These are phyloP conservation scores for Coelogynopora nodosa DNA, from an alignment of 2,888 invertebrate genomes.

Conservation along the genomic window DNA sequence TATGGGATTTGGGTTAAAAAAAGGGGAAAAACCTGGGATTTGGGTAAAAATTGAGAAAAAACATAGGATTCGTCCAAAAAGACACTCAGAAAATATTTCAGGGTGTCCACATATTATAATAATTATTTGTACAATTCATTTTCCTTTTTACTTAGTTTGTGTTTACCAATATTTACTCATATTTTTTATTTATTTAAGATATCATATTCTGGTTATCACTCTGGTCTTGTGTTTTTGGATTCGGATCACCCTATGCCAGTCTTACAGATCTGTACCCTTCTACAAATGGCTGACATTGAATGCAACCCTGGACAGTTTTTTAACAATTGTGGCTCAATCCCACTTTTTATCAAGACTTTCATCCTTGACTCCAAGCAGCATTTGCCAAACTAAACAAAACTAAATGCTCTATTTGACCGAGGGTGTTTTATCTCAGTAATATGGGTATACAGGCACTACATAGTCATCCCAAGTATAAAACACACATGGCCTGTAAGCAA, in stretches of 20 bases:
- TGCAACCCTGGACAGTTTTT: background rate
- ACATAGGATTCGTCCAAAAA: background rate
- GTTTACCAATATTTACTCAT: background rate
- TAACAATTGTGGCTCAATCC: background rate
- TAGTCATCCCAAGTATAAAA: background rate
- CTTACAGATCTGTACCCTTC: background rate
- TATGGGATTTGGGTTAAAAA: background rate
- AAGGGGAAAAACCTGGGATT: background rate
- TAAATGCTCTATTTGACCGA: background rate
- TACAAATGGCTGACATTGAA: background rate
- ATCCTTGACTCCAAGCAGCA: background rate
- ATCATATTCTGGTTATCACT: background rate
- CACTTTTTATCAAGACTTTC: background rate
- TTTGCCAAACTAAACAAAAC: background rate
- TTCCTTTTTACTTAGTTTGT: background rate
- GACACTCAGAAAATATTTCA: background rate
- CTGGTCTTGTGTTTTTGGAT: background rate
- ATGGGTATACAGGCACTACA: background rate
- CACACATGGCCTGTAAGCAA: background rate
- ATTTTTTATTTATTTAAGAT: background rate
- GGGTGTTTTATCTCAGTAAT: background rate
- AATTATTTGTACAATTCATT: background rate
- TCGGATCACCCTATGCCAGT: background rate
- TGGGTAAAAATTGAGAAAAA: background rate
- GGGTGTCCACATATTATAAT: background rate